A percentile compares a stretch with the other conserved stretches of the same genome.
Evolutionary conservation across 2,888 invertebrate genomes (phyloP).

Genomic region (Uropetala carovei): DNA sequence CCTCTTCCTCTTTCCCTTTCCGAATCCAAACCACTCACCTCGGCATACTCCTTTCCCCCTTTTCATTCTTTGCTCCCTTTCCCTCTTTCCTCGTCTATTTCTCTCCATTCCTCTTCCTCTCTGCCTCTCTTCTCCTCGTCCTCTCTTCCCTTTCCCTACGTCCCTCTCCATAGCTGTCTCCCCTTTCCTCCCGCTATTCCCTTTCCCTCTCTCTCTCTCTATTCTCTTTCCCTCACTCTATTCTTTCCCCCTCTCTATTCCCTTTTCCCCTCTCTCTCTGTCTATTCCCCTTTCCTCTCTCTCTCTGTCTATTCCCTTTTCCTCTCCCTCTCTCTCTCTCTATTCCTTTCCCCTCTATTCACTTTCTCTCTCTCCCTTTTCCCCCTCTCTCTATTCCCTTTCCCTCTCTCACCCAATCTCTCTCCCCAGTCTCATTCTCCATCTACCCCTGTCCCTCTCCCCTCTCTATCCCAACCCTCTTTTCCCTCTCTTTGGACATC

Average conservation of each 20-base stretch:
- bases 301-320: background rate
- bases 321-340: background rate
- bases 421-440: background rate
- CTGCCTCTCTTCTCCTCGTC: background rate
- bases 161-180: too few relatives aligned
- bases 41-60: background rate
- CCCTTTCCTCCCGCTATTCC: background rate
- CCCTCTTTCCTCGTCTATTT: background rate
- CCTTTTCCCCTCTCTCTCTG: too few relatives aligned
- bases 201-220: background rate
- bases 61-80: background rate
- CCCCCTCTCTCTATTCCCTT: background rate
- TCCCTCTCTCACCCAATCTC: background rate
- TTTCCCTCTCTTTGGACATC: background rate
- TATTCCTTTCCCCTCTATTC: background rate
- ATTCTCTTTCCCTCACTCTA: background rate
- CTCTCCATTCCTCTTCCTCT: background rate
- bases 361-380: background rate
- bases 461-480: background rate
- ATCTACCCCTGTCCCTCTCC: background rate
- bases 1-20: background rate
- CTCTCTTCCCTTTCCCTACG: constrained; percentile 1
- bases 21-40: background rate
- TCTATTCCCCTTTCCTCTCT: background rate
- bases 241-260: background rate